A percentile compares a stretch with the other conserved stretches of the same genome.
These are phyloP conservation scores for Peromyscus nudipes DNA, from an alignment of 2,797 vertebrate genomes.

Conservation along the genomic window DNA sequence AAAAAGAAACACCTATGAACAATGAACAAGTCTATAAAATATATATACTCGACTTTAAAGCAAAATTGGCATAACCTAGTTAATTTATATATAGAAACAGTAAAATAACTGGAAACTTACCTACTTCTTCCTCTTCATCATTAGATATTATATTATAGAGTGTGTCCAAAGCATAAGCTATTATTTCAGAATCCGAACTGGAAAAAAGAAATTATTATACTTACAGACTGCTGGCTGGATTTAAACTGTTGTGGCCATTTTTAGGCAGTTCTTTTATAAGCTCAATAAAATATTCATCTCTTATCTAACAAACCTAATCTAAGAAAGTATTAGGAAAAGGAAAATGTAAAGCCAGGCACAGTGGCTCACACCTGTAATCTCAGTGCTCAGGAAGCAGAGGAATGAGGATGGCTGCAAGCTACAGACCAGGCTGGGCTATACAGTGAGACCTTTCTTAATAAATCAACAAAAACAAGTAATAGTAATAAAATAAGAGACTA, in stretches of 20 bases:
- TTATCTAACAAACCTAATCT: slow-evolving; percentile 50
- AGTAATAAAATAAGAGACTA: not conserved
- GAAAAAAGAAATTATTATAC: slow-evolving; percentile 84
- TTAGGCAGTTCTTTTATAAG: slow-evolving; percentile 51
- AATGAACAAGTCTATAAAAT: slow-evolving; percentile 47
- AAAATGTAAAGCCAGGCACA: not conserved
- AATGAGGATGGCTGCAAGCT: not conserved
- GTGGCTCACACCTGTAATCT: not conserved
- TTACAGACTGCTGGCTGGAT: slow-evolving; percentile 66
- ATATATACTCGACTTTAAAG: slow-evolving; percentile 55
- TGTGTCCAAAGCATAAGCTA: slow-evolving; percentile 98
- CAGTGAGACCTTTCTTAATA: not conserved
- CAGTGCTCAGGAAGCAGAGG: not conserved
- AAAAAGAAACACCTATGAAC: not conserved
- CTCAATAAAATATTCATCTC: slow-evolving; percentile 51
- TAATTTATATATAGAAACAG: slow-evolving; percentile 50
- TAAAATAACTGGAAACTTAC: slow-evolving; percentile 87
- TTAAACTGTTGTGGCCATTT: slow-evolving; percentile 20
- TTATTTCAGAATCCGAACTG: slow-evolving; percentile 99
- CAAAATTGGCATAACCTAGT: slow-evolving; percentile 31
- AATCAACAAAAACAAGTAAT: no score
- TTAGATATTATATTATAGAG: slow-evolving; percentile 98
- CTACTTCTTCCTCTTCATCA: slow-evolving; percentile 97
- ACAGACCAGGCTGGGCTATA: not conserved
- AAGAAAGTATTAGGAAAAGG: slow-evolving; percentile 48